Conservation (phyloP, 1,140 invertebrate genomes). For the Aradophagus sp. region DNA sequence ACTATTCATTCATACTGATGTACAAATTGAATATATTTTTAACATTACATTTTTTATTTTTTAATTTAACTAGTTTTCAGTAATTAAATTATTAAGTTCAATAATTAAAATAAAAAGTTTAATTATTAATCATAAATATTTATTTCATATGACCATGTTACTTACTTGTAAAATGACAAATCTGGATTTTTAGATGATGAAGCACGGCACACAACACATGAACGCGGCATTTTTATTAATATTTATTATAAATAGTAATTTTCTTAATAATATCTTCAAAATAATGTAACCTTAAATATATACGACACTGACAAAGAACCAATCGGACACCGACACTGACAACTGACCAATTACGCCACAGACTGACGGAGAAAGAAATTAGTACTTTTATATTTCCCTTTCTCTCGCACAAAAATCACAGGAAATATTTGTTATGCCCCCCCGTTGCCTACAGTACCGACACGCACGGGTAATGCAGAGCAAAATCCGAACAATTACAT, state of each 20-base stretch:
- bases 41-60: too few species aligned
- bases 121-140: too few species aligned
- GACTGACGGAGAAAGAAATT: not conserved
- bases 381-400: not conserved
- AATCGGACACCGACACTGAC: not conserved
- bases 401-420: not conserved
- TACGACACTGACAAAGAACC: not conserved
- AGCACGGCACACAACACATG: not conserved
- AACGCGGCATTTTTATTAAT: slow-evolving; percentile 1
- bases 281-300: not conserved
- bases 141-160: not conserved
- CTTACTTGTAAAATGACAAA: not conserved
- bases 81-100: too few species aligned
- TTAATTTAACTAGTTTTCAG: too few species aligned
- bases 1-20: too few species aligned
- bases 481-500: too few species aligned
- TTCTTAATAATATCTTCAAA: too few species aligned
- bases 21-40: too few species aligned
- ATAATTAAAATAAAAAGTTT: too few species aligned
- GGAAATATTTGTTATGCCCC: too few species aligned
- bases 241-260: not conserved
- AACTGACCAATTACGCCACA: not conserved
- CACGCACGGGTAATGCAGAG: too few species aligned
- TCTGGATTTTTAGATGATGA: not conserved
- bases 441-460: too few species aligned